phyloP scores from a whole-genome alignment of 2,888 invertebrate genomes.

The Thyatira batis region DNA sequence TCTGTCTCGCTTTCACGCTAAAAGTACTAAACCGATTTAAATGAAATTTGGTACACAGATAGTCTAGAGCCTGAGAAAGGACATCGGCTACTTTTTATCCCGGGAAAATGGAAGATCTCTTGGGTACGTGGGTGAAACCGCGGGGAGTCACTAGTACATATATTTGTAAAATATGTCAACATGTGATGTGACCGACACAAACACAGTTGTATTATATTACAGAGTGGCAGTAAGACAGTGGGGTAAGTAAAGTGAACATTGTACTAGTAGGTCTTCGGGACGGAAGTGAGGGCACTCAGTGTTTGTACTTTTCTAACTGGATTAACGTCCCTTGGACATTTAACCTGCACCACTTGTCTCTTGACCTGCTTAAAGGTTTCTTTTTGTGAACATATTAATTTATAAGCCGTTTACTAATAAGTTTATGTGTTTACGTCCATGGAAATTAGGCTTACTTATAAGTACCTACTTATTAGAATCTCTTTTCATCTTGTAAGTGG shows the following conservation, averaged over 20 bases:
- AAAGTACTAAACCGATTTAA: too few relatives aligned
- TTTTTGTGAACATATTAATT: slow-evolving; percentile 57
- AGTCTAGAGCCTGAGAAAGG: too few relatives aligned
- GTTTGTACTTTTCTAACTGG: slow-evolving; percentile 81
- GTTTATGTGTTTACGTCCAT: slow-evolving; percentile 16
- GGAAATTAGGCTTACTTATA: not conserved
- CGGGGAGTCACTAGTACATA: too few relatives aligned
- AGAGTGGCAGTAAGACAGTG: slow-evolving; percentile 74
- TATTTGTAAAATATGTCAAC: not conserved
- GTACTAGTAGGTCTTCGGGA: slow-evolving; percentile 65
- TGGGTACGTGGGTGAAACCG: too few relatives aligned
- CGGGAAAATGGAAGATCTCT: too few relatives aligned
- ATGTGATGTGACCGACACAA: not conserved
- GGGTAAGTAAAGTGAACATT: slow-evolving; percentile 70
- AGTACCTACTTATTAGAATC: not conserved
- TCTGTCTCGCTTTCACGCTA: too few relatives aligned
- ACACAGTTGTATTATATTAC: slow-evolving; percentile 41
- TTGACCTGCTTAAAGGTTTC: slow-evolving; percentile 78
- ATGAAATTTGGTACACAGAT: too few relatives aligned
- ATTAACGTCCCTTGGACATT: slow-evolving; percentile 70
- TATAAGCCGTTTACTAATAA: slow-evolving; percentile 51
- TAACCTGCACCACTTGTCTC: slow-evolving; percentile 73
- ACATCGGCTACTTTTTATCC: too few relatives aligned
- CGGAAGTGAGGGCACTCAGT: slow-evolving; percentile 75
- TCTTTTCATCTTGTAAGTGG: too few relatives aligned